Evolutionary conservation across 1,140 invertebrate genomes (phyloP), one percentile per base, ranked within the genome.

Genomic region (Mya arenaria): DNA sequence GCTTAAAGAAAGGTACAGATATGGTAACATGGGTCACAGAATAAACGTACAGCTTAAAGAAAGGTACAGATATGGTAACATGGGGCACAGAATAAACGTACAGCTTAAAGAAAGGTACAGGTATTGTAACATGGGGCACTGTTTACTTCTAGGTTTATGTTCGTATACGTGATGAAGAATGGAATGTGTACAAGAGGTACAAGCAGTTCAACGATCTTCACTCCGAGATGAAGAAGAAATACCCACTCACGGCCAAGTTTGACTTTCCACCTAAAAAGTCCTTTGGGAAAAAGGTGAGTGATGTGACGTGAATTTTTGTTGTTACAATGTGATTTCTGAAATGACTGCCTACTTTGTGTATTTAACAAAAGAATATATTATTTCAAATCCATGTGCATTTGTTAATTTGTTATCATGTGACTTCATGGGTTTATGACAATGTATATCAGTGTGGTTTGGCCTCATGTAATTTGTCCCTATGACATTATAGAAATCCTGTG

Each of bases 261-360:
- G 96, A 97, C 89, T 98, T 98, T 93, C 97, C 97, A n/a, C 97
- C 97, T 37, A 98, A 98, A 91, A 98, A 98, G 93, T 96, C 96
- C 58, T 94, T 98, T 81, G 96, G 97, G 58, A 98, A 97, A 93
- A 97, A 97, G 94, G 97, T 97, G 93, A 86, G 81, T 34, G 37
- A 28, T 4, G 32, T 52, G 1, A 6, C 8, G 34, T 1, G 32
- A 25, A 62, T 58, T 0, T 32, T n/a, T 37, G 8, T 36, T 63
- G 25, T 60, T 0, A 55, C n/a, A 69, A n/a, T 73, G 30, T 28
- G 2, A 66, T 62, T 73, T n/a, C n/a, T n/a, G n/a, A n/a, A n/a
- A 28, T 56, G 48, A 56, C 15, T 28, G 74, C 52, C 8, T 39
- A 8, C 48, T 48, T 71, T 65, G 15, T 71, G 30, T 19, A 60